phyloP scores from a whole-genome alignment of 2,888 invertebrate species.

The Choristoneura rosaceana region DNA sequence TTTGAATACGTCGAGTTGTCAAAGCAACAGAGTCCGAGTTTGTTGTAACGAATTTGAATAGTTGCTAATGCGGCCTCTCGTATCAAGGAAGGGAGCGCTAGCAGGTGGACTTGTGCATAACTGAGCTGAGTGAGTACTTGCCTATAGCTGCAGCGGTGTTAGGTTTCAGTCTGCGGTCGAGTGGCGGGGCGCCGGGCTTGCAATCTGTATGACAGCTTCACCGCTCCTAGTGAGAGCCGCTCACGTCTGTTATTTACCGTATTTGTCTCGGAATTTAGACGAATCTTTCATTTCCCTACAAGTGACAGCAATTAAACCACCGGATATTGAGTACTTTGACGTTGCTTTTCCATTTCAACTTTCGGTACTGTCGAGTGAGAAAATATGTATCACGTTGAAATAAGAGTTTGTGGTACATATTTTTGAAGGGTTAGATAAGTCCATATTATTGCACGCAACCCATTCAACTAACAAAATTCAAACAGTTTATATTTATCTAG shows the following conservation, averaged over 20 bases:
- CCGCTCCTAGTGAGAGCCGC: slow-evolving; percentile 41
- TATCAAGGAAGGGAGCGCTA: slow-evolving; percentile 47
- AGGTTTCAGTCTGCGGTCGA: slow-evolving; percentile 75
- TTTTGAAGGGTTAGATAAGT: no score
- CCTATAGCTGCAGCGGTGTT: slow-evolving; percentile 59
- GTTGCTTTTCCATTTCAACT: neutral
- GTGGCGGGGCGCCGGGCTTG: slow-evolving; percentile 57
- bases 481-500: no score
- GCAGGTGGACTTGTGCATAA: slow-evolving; percentile 44
- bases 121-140: slow-evolving; percentile 53
- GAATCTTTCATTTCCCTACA: neutral
- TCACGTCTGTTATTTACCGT: neutral
- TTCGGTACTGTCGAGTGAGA: no score
- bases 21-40: neutral
- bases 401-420: no score
- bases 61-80: slow-evolving; percentile 48
- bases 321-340: neutral
- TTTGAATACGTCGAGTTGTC: neutral
- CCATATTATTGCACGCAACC: no score
- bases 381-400: no score
- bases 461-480: no score
- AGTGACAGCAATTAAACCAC: neutral
- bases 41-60: slow-evolving; percentile 42
- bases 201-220: slow-evolving; percentile 64
- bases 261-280: neutral